Percentiles rank a stretch among this genome's conserved stretches.
Evolutionary conservation across 1,140 invertebrate genomes (phyloP).

Genomic region (Zaprionus ghesquierei): DNA sequence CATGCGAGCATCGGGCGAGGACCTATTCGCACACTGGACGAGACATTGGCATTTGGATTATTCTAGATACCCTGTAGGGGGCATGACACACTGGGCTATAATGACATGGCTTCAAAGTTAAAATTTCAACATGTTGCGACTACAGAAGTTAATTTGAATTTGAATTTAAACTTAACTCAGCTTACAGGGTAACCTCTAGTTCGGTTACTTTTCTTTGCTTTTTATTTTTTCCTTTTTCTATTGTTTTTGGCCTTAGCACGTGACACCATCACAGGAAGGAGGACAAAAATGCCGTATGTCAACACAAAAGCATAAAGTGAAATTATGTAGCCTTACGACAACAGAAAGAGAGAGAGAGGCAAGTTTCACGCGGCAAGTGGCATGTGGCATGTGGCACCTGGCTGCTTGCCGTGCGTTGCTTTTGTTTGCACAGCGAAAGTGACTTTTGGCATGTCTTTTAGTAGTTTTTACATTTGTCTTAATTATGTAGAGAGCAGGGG

Average conservation of each 20-base stretch:
- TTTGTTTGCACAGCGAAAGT: constrained; percentile 42
- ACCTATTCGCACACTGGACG: constrained; percentile 33
- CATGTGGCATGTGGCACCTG: constrained; percentile 2
- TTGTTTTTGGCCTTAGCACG: constrained; percentile 44
- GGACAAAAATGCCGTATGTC: constrained; percentile 55
- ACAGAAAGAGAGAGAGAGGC: neutral
- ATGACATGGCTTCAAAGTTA: too few species aligned
- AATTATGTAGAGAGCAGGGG: constrained; percentile 47
- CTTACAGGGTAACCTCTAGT: neutral
- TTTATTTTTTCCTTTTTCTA: constrained; percentile 26
- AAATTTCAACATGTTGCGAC: too few species aligned
- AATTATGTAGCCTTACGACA: constrained; percentile 47
- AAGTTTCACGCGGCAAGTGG: neutral
- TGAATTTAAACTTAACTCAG: neutral
- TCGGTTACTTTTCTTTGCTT: neutral
- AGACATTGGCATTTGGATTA: constrained; percentile 59
- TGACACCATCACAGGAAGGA: constrained; percentile 49
- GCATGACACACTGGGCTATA: neutral
- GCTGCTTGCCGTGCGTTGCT: constrained; percentile 8
- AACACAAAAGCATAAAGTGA: constrained; percentile 54
- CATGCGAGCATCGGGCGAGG: constrained; percentile 53
- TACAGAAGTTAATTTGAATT: too few species aligned
- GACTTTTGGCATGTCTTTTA: constrained; percentile 51
- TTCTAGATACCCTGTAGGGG: neutral
- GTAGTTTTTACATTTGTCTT: constrained; percentile 77